These are phyloP conservation scores for Anabacerthia variegaticeps DNA, from an alignment of 2,797 vertebrate genomes.

Conservation along the genomic window DNA sequence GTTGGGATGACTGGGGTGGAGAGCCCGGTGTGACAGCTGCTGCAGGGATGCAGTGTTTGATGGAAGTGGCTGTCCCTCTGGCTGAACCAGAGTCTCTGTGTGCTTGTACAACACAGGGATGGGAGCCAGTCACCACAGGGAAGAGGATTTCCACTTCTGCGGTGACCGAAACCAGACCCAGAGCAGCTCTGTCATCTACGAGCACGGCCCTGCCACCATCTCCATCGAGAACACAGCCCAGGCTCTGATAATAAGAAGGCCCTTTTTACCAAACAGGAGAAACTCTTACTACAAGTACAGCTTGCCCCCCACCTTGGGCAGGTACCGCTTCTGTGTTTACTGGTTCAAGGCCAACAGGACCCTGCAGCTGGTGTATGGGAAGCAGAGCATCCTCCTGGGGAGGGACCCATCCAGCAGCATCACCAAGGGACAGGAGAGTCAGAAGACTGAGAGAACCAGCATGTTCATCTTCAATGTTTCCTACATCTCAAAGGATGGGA, in stretches of 20 bases:
- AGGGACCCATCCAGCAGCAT: background rate
- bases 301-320: constrained; percentile 48
- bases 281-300: background rate
- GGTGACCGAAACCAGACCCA: constrained; percentile 74
- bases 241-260: constrained; percentile 24
- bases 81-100: rapidly evolving
- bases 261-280: background rate
- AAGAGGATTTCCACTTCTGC: constrained; percentile 74
- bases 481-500: constrained; percentile 7
- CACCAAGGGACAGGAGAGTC: background rate
- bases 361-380: constrained; percentile 65
- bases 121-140: background rate
- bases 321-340: constrained; percentile 78
- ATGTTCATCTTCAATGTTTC: constrained; percentile 45
- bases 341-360: constrained; percentile 46
- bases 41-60: background rate
- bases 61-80: rapidly evolving
- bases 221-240: constrained; percentile 53
- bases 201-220: background rate
- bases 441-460: background rate
- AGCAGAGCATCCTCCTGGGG: background rate
- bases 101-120: background rate
- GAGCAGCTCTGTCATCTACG: constrained; percentile 41
- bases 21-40: rapidly evolving
- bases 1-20: background rate